Evolutionary conservation across 2,797 vertebrate species (phyloP), one percentile per base, ranked within the genome.

Genomic region (Aulostomus chinensis): DNA sequence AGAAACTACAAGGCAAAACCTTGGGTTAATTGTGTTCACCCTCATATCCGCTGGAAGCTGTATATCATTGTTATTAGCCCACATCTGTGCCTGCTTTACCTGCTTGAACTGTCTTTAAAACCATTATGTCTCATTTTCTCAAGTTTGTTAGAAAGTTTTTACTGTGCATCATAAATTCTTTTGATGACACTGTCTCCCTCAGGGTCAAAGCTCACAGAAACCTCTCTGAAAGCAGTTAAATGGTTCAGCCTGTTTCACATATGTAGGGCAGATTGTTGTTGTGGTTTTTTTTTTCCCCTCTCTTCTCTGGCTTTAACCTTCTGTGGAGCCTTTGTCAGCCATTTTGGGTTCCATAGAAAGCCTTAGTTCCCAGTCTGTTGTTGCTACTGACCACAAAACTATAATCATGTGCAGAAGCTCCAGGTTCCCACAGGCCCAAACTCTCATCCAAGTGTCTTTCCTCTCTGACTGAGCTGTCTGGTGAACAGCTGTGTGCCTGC

Each of bases 81-180:
- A 68, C 71, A 85, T 85, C 69, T 87, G 76, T 73, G 43, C 35
- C 61, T 64, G 41, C 28, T 78, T 81, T 75, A 53, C 32, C 31
- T 56, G 22, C 39, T 64, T 64, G 7, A 35, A 37, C 40, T 56
- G 17, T 16, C 15, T 58, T 72, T 57, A 18, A 45, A 41, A 9
- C 24, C 26, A 22, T 11, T 55, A 42, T 58, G 62, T 48, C 54
- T 58, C 16, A 51, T 63, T 63, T 75, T 58, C 61, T 74, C 56
- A 63, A 32, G 26, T 75, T 78, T 56, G 36, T 76, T 61, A 68
- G 49, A 11, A 5, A 29, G 3, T 47, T 80, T 85, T 77, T 76
- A 73, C 40, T 40, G 24, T 43, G 24, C 7, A 13, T 56, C 38
- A 58, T 78, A 77, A 81, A 84, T 78, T 68, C 43, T 58, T 66